Percentiles rank a stretch among this genome's conserved stretches.
Evolutionary conservation across 2,113 vertebrate genomes (phyloP).

Genomic region (Chitala chitala): DNA sequence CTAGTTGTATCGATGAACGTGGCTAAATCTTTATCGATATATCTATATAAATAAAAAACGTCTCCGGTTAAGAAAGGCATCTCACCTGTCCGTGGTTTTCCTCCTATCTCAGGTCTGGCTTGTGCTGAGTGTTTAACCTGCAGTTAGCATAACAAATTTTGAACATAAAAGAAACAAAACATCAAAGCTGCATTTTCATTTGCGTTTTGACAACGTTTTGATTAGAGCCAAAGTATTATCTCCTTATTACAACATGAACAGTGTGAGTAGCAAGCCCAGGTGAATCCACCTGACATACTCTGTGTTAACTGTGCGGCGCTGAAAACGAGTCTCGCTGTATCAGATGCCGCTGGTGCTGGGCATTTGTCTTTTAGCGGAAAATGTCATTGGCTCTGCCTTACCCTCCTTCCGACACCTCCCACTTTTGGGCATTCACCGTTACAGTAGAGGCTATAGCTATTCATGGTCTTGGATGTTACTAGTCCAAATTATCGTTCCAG

Average conservation of each 20-base stretch:
- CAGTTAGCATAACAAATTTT: background rate
- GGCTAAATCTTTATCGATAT: background rate
- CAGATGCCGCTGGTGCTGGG: slow-evolving; percentile 43
- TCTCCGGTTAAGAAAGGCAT: background rate
- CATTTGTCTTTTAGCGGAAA: slow-evolving; percentile 27
- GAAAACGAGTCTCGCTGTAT: slow-evolving; percentile 41
- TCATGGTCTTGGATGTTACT: background rate
- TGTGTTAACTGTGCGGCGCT: slow-evolving; percentile 39
- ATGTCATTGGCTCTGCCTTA: slow-evolving; percentile 45
- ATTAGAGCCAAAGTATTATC: background rate
- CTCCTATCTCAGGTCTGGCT: background rate
- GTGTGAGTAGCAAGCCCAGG: slow-evolving; percentile 10
- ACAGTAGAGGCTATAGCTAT: background rate
- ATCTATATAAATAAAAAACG: background rate
- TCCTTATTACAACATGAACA: background rate
- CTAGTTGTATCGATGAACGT: no score
- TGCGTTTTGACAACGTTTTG: background rate
- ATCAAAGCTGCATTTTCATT: slow-evolving; percentile 1
- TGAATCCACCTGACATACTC: slow-evolving; percentile 43
- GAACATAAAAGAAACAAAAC: background rate
- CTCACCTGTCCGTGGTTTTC: slow-evolving; percentile 8
- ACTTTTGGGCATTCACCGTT: background rate
- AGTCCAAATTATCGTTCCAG: no score
- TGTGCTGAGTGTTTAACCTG: background rate
- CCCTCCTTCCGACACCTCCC: slow-evolving; percentile 25